Conservation (phyloP, 2,797 vertebrate genomes). For the Phrynocephalus forsythii region DNA sequence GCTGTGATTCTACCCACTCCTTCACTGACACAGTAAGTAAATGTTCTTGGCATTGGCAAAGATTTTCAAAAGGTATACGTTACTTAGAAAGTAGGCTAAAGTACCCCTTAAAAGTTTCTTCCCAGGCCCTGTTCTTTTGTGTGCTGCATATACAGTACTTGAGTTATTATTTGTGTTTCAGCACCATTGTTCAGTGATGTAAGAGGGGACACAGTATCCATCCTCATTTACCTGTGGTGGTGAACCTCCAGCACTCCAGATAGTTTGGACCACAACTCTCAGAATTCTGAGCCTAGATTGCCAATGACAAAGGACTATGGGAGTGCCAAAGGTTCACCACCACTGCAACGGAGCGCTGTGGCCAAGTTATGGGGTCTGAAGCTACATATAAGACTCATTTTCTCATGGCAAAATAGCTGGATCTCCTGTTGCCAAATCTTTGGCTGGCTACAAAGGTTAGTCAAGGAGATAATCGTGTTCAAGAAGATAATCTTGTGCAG, state of each 20-base stretch:
- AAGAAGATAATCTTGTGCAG: not conserved
- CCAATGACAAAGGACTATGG: too few species aligned
- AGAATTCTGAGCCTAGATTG: too few species aligned
- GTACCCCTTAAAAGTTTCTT: too few species aligned
- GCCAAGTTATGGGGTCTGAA: not conserved
- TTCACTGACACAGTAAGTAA: conserved; percentile 27
- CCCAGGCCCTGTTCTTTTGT: not conserved
- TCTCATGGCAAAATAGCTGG: too few species aligned
- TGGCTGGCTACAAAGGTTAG: not conserved
- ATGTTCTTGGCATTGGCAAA: conserved; percentile 8
- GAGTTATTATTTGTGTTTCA: too few species aligned
- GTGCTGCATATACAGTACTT: not conserved
- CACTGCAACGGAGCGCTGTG: too few species aligned
- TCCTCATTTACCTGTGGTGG: too few species aligned
- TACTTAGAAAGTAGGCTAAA: conserved; percentile 44
- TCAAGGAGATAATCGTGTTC: not conserved
- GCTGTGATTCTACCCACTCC: conserved; percentile 38
- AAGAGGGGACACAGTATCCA: too few species aligned
- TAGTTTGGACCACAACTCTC: too few species aligned
- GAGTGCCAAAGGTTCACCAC: too few species aligned
- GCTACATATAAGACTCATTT: not conserved
- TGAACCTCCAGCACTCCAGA: too few species aligned
- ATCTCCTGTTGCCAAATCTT: not conserved
- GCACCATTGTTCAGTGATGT: too few species aligned
- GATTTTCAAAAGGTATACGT: conserved; percentile 38